Evolutionary conservation across 2,113 vertebrate species (phyloP).

Genomic region (Falcunculus frontatus): DNA sequence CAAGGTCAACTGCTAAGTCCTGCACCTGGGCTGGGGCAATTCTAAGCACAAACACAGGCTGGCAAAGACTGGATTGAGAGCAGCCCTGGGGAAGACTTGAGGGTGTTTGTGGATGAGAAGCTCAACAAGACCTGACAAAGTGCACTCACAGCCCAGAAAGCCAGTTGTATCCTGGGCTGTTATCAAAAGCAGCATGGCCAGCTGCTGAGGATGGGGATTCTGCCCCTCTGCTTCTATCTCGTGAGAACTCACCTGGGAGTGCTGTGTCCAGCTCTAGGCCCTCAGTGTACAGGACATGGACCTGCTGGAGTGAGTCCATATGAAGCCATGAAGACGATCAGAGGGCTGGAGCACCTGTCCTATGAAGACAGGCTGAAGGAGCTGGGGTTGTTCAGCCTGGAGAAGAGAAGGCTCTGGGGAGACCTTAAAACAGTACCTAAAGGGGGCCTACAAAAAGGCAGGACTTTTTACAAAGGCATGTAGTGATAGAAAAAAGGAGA

Average conservation of each 20-base stretch:
- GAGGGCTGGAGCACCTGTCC: neutral
- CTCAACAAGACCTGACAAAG: neutral
- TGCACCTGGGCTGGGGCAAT: rapidly evolving
- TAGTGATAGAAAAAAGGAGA: neutral
- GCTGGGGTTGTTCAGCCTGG: neutral
- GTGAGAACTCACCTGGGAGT: neutral
- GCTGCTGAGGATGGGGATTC: neutral
- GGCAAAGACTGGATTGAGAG: neutral
- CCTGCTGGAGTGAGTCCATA: neutral
- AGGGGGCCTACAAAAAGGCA: no score
- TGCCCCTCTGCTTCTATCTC: neutral
- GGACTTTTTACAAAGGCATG: neutral
- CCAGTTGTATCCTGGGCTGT: neutral
- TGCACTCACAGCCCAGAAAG: neutral
- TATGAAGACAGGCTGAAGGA: neutral
- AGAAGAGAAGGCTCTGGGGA: neutral
- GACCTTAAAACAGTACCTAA: neutral
- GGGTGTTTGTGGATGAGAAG: neutral
- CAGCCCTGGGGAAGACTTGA: neutral
- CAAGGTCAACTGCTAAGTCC: neutral
- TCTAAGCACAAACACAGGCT: neutral
- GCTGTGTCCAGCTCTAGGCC: neutral
- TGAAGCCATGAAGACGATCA: neutral
- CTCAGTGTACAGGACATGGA: neutral
- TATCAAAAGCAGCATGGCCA: neutral